Conservation (phyloP, 2,888 invertebrate species). For the Carcina quercana region DNA sequence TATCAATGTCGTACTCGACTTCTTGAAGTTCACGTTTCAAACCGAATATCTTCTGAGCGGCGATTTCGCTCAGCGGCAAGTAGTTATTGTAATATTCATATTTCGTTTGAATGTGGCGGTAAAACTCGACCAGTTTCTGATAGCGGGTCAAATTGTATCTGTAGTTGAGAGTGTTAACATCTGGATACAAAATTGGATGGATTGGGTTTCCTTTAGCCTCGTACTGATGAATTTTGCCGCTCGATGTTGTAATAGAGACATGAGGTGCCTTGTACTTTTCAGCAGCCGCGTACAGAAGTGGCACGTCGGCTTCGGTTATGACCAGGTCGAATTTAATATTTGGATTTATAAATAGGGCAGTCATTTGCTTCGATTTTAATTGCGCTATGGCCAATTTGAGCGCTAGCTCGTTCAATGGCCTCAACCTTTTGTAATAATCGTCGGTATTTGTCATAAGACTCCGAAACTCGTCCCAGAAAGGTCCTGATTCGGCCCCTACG, state of each 20-base stretch:
- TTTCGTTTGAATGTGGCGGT: conserved; percentile 42
- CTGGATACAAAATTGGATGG: conserved; percentile 67
- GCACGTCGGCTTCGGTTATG: conserved; percentile 69
- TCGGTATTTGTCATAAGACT: conserved; percentile 46
- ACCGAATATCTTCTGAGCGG: conserved; percentile 49
- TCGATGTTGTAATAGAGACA: conserved; percentile 66
- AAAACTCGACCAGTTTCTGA: conserved; percentile 46
- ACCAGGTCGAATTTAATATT: conserved; percentile 71
- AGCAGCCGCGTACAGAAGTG: conserved; percentile 62
- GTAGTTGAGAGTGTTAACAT: conserved; percentile 55
- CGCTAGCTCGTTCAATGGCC: conserved; percentile 41
- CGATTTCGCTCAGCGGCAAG: conserved; percentile 46
- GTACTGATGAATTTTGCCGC: conserved; percentile 60
- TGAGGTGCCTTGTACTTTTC: conserved; percentile 70
- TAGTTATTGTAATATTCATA: conserved; percentile 52
- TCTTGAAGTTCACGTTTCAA: conserved; percentile 45
- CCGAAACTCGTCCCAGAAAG: conserved; percentile 52
- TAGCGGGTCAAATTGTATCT: conserved; percentile 47
- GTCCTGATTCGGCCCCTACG: conserved; percentile 47
- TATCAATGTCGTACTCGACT: conserved; percentile 57
- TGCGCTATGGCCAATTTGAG: conserved; percentile 54
- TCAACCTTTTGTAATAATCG: conserved; percentile 44
- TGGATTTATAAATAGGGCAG: conserved; percentile 48
- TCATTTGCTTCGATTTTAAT: conserved; percentile 54
- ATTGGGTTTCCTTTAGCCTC: conserved; percentile 68